A percentile compares a stretch with the other conserved stretches of the same genome.
Conservation (phyloP, 2,113 vertebrate species). For the Lampris megalopsis region DNA sequence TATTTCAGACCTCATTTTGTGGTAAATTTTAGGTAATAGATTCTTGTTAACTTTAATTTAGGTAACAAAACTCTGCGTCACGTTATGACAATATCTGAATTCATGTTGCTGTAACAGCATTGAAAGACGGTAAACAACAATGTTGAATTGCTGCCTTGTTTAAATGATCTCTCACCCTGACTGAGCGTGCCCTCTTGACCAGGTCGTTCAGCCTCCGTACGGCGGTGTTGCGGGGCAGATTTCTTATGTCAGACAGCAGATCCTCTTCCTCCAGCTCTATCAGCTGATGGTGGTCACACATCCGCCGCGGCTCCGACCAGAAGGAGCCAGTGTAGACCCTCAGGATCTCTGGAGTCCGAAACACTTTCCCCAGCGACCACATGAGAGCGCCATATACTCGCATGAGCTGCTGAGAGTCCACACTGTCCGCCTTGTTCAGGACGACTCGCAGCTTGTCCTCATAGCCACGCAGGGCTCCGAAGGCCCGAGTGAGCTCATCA, state of each 20-base stretch:
- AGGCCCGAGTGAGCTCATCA: conserved; percentile 90
- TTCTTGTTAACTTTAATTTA: too few species aligned
- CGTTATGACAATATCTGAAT: too few species aligned
- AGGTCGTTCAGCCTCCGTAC: conserved; percentile 91
- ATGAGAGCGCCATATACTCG: conserved; percentile 93
- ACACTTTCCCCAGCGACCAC: conserved; percentile 93
- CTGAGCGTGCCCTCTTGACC: conserved; percentile 88
- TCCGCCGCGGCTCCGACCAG: conserved; percentile 89
- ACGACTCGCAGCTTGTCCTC: conserved; percentile 94
- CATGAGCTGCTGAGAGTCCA: conserved; percentile 93
- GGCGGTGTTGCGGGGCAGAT: conserved; percentile 88
- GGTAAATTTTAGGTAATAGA: too few species aligned
- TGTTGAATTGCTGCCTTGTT: too few species aligned
- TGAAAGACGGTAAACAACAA: too few species aligned
- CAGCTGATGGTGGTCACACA: conserved; percentile 86
- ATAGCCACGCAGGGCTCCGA: conserved; percentile 87
- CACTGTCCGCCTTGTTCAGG: conserved; percentile 92
- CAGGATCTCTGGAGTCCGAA: conserved; percentile 89
- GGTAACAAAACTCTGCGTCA: too few species aligned
- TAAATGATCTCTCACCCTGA: conserved; percentile 82
- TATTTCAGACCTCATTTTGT: too few species aligned
- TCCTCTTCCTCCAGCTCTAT: conserved; percentile 92
- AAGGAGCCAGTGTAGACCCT: conserved; percentile 92
- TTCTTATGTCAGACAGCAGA: conserved; percentile 89
- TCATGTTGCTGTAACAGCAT: too few species aligned